A percentile compares a stretch with the other conserved stretches of the same genome.
These are phyloP conservation scores for Hirtodrosophila histrioides DNA, from an alignment of 2,888 invertebrate genomes.

Conservation along the genomic window DNA sequence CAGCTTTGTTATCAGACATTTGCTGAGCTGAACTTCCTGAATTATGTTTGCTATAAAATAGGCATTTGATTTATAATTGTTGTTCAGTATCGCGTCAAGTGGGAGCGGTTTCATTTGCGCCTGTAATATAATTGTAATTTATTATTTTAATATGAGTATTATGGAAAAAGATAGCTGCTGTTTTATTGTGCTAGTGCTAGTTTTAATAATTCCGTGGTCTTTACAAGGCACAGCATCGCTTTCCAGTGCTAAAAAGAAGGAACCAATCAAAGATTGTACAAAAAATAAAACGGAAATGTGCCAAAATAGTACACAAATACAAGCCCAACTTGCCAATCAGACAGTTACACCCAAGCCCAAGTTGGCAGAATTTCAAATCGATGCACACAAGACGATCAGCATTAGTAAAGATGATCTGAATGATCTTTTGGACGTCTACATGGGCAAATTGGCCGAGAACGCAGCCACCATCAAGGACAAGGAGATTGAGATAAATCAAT, in stretches of 20 bases:
- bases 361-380: slow-evolving; percentile 64
- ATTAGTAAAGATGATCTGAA: slow-evolving; percentile 65
- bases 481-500: slow-evolving; percentile 50
- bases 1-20: slow-evolving; percentile 34
- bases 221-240: slow-evolving; percentile 8
- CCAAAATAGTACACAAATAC: slow-evolving; percentile 15
- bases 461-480: slow-evolving; percentile 60
- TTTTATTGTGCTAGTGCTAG: slow-evolving; percentile 9
- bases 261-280: slow-evolving; percentile 25
- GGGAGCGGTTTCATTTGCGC: slow-evolving; percentile 5
- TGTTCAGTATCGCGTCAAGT: slow-evolving; percentile 30
- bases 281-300: slow-evolving; percentile 40
- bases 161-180: slow-evolving; percentile 20
- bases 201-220: slow-evolving; percentile 23
- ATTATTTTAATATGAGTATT: neutral
- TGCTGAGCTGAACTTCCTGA: slow-evolving; percentile 39
- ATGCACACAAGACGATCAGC: slow-evolving; percentile 64
- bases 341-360: slow-evolving; percentile 46
- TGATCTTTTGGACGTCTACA: slow-evolving; percentile 60
- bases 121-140: neutral
- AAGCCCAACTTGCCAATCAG: slow-evolving; percentile 17
- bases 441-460: slow-evolving; percentile 61
- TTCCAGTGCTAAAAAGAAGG: slow-evolving; percentile 37
- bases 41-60: slow-evolving; percentile 27
- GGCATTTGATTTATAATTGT: slow-evolving; percentile 14